Evolutionary conservation across 2,797 vertebrate genomes (phyloP), one percentile per base, ranked within the genome.

Genomic region (Oreochromis mossambicus): DNA sequence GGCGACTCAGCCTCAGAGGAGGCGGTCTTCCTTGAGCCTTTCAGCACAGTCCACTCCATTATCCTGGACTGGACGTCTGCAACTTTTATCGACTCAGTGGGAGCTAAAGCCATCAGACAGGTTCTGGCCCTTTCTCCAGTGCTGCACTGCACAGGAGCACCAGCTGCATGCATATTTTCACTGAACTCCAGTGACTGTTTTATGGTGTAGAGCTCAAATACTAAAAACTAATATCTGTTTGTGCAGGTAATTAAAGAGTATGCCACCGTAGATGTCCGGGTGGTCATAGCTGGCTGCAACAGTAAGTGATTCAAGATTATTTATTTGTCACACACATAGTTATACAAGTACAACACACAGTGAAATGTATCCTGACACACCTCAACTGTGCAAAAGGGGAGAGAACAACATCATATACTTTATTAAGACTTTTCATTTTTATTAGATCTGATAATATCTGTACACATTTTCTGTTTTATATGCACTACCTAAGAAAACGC

Each of bases 11-110:
- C 92, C 55, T 93, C 92, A 0, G 97, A 97, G 77, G 97, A 97
- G 19, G 77, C 88, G 0, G 82, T 95, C 29, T 97, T 98, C 84
- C 93, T 98, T 63, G 90, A 95, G 8, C 93, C 94, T 1, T 83
- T 94, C 34, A 36, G 91, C 8, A 79, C 92, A 1, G 41, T 97
- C 82, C 97, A 97, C 89, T 95, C 96, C 66, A 82, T 99, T 92
- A 93, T 99, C 90, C 95, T 99, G 93, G 98, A 99, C 95, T 98
- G 99, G 87, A 96, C 97, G 0, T 93, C 97, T 0, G 97, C 96
- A 89, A 97, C 96, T 95, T 99, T 99, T 87, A 95, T 99, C 7
- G 98, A 99, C 94, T 98, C 98, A 1, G 98, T 99, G 55, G 98
- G 97, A 90, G 97, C 96, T 19, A 99, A 99, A 96, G 96, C 97